These are phyloP conservation scores for Nephrotoma appendiculata DNA, from an alignment of 2,888 invertebrate species.

Conservation along the genomic window DNA sequence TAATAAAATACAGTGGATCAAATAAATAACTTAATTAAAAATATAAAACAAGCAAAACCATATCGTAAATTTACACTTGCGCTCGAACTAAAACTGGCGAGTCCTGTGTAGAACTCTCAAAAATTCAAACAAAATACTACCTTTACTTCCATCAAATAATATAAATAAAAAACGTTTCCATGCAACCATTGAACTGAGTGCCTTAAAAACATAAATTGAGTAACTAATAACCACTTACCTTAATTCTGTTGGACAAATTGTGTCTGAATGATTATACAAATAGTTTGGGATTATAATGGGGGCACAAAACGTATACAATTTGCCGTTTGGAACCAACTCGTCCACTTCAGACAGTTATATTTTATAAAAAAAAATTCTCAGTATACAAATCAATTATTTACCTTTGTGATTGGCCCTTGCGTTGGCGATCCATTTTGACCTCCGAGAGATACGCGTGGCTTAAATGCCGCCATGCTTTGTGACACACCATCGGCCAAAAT, in stretches of 20 bases:
- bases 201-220: neutral
- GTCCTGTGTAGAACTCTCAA: neutral
- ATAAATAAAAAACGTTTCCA: neutral
- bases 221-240: neutral
- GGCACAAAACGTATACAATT: neutral
- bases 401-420: slow-evolving; percentile 94
- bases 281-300: neutral
- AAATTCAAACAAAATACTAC: slow-evolving; percentile 1
- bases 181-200: slow-evolving; percentile 1
- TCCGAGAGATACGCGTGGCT: slow-evolving; percentile 72
- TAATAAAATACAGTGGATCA: neutral
- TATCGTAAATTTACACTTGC: neutral
- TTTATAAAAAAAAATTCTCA: neutral
- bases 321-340: neutral
- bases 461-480: slow-evolving; percentile 98
- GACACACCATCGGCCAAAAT: slow-evolving; percentile 96
- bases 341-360: neutral
- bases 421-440: slow-evolving; percentile 33
- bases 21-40: neutral
- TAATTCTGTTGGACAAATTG: neutral
- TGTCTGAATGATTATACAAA: neutral
- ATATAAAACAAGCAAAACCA: neutral
- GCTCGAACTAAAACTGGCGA: neutral
- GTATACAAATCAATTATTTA: slow-evolving; percentile 30
- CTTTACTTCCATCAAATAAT: neutral